Evolutionary conservation across 2,797 vertebrate genomes (phyloP), one percentile per base, ranked within the genome.

Genomic region (Tangara arthus): DNA sequence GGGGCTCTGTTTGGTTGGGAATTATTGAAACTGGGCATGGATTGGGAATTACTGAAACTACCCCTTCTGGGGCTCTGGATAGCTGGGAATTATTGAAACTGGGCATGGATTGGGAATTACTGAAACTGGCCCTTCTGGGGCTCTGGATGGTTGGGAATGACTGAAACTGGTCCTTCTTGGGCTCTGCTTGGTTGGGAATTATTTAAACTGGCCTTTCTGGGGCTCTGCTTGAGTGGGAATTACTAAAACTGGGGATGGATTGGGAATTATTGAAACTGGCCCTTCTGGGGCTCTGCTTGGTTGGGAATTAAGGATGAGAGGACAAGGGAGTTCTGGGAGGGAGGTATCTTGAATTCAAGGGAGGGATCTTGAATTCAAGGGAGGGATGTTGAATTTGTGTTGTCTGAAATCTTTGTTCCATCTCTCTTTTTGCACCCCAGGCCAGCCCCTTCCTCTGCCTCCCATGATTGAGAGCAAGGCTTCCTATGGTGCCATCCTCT

Each of bases 391-490:
- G 47, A 53, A n/a, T 66, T 50, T 10, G 4, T 14, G 8, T 18
- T 82, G 49, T 39, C 72, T 81, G 44, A 71, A 88, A 34, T 39
- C 11, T 4, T 30, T 35, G 12, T 47, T 87, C 21, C 5, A 8
- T 63, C 15, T 91, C 41, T 66, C 8, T 77, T 46, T 82, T 64
- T 88, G 18, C 82, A n/a, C 82, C 83, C 14, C 93, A 98, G 99
- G 86, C 17, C 73, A 95, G 42, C 94, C 94, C 60, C 97, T 98
- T 11, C 98, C 98, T 37, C 97, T 98, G 16, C 97, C 98, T 88
- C 99, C 99, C 20, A 77, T 94, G 44, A 97, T 98, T 47, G 97
- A 94, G 63, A 97, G 97, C 94, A 99, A 98, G 90, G 98, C 98
- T 13, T 86, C 97, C 0, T 99, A 99, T 3, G 98, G 99, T 52